Conservation (phyloP, 1,140 invertebrate species). For the Drosophila funebris region DNA sequence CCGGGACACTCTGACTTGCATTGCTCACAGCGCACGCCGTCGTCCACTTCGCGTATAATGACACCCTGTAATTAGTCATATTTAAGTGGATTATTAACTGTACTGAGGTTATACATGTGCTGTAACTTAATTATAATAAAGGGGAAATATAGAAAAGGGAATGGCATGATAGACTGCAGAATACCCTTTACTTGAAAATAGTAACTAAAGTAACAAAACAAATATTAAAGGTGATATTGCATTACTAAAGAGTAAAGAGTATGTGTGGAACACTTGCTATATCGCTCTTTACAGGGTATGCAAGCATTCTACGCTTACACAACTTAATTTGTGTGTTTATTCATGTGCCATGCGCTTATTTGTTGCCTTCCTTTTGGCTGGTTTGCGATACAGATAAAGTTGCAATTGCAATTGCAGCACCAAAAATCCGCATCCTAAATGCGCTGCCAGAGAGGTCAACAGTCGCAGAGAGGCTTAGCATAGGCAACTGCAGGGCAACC, state of each 20-base stretch:
- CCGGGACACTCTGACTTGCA: conserved; percentile 92
- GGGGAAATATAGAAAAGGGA: background rate
- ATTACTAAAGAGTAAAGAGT: no score
- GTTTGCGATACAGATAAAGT: background rate
- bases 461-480: conserved; percentile 16
- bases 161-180: background rate
- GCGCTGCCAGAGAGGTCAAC: conserved; percentile 28
- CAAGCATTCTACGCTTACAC: conserved; percentile 42
- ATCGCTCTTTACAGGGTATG: conserved; percentile 11
- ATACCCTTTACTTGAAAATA: background rate
- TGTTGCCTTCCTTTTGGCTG: background rate
- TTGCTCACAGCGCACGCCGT: conserved; percentile 92
- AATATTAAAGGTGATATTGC: no score
- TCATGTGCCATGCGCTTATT: conserved; percentile 50
- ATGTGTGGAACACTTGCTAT: no score
- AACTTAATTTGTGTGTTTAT: conserved; percentile 56
- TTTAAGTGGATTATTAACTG: conserved; percentile 17
- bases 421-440: background rate
- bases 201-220: no score
- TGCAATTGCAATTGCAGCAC: background rate
- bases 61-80: conserved; percentile 86
- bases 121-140: conserved; percentile 9
- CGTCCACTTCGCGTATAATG: conserved; percentile 92
- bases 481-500: conserved; percentile 1
- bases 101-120: background rate